These are phyloP conservation scores for Eupristina koningsbergeri DNA, from an alignment of 1,140 invertebrate genomes.

Conservation along the genomic window DNA sequence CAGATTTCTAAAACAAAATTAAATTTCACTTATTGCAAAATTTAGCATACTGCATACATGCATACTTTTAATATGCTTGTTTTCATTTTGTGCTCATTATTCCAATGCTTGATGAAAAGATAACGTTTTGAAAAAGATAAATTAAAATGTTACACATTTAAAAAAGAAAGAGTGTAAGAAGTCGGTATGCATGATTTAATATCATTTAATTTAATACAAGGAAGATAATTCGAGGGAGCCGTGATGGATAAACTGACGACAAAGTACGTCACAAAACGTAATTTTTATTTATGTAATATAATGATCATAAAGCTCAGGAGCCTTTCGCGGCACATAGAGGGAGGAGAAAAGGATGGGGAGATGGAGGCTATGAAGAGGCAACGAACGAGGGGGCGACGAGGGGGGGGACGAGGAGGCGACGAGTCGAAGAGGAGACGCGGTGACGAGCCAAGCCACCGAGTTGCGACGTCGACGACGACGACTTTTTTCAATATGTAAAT, in stretches of 20 bases:
- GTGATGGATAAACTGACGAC: slow-evolving; percentile 22
- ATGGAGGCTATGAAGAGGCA: background rate
- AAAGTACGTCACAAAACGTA: slow-evolving; percentile 6
- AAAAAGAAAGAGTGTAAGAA: background rate
- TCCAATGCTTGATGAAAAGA: background rate
- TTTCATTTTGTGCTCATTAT: too few species aligned
- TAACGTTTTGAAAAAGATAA: background rate
- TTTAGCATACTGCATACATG: too few species aligned
- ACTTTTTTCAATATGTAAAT: slow-evolving; percentile 21
- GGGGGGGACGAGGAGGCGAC: background rate
- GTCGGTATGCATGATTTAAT: background rate
- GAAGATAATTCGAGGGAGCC: background rate
- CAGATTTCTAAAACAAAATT: too few species aligned
- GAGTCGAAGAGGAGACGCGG: background rate
- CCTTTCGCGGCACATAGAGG: background rate
- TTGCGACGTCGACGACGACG: background rate
- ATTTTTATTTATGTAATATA: slow-evolving; percentile 28
- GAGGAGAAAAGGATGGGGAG: background rate
- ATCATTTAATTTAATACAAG: background rate
- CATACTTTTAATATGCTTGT: too few species aligned
- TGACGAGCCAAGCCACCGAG: background rate
- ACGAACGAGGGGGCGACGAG: background rate
- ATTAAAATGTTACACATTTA: background rate
- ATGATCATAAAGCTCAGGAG: background rate
- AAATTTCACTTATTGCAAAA: too few species aligned